A percentile compares a stretch with the other conserved stretches of the same genome.
Conservation (phyloP, 2,888 invertebrate genomes). For the Axea sp. region DNA sequence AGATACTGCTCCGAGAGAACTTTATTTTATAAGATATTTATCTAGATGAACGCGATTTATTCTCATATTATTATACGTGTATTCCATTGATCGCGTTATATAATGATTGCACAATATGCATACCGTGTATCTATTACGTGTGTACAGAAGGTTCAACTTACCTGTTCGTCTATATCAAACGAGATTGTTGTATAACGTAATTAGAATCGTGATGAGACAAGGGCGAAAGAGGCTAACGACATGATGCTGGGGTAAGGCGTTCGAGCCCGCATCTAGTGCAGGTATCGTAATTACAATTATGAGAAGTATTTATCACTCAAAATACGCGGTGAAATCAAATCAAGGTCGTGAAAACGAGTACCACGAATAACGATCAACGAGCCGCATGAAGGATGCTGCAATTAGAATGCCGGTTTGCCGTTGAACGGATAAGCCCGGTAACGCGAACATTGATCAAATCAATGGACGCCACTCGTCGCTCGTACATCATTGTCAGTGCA, state of each 20-base stretch:
- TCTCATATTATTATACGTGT: conserved; percentile 13
- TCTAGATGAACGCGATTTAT: conserved; percentile 29
- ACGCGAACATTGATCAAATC: not conserved
- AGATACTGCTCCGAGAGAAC: conserved; percentile 4
- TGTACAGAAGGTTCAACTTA: conserved; percentile 52
- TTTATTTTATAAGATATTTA: conserved; percentile 24
- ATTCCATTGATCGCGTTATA: conserved; percentile 42
- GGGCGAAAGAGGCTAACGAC: conserved; percentile 51
- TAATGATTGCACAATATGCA: conserved; percentile 52
- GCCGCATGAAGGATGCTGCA: conserved; percentile 9
- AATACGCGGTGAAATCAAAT: conserved; percentile 10
- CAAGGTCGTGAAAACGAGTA: conserved; percentile 9
- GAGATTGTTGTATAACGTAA: conserved; percentile 53
- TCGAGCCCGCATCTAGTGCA: not conserved
- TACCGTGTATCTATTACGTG: conserved; percentile 39
- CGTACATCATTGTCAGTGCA: not conserved
- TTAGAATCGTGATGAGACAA: conserved; percentile 46
- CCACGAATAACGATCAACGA: conserved; percentile 14
- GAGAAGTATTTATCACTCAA: not conserved
- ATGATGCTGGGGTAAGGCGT: conserved; percentile 4
- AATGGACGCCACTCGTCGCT: conserved; percentile 1
- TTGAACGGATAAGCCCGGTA: not conserved
- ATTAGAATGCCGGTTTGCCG: conserved; percentile 3
- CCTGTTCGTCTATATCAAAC: conserved; percentile 39
- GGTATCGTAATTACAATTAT: not conserved